phyloP scores from a whole-genome alignment of 2,113 vertebrate genomes.

The Triplophysa tibetana region DNA sequence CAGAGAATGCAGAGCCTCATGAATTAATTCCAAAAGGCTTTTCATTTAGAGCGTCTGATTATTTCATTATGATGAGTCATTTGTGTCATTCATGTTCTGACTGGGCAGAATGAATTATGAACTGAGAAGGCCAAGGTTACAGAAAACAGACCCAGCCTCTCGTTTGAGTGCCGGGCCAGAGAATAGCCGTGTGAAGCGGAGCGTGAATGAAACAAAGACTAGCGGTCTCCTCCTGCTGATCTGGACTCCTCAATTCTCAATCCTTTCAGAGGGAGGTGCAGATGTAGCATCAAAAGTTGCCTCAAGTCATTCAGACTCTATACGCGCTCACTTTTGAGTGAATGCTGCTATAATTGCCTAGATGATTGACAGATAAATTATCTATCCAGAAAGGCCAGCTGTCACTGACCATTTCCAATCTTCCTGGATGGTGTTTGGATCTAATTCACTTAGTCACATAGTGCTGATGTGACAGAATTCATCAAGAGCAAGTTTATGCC shows the following conservation, averaged over 20 bases:
- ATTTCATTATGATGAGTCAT: conserved; percentile 53
- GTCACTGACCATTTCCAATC: conserved; percentile 41
- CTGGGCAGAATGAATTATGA: conserved; percentile 46
- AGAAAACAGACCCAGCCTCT: not conserved
- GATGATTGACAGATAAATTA: conserved; percentile 44
- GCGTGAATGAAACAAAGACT: conserved; percentile 34
- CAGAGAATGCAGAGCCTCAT: conserved; percentile 11
- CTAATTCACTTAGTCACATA: conserved; percentile 43
- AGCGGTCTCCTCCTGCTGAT: not conserved
- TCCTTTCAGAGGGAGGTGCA: conserved; percentile 2
- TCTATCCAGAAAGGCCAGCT: conserved; percentile 40
- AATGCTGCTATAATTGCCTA: conserved; percentile 31
- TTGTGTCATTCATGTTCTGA: conserved; percentile 41
- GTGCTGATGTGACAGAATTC: conserved; percentile 37
- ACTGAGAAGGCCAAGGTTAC: conserved; percentile 23
- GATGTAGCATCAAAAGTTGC: not conserved
- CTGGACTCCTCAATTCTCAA: not conserved
- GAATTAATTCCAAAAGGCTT: conserved; percentile 51
- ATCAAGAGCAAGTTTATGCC: conserved; percentile 26
- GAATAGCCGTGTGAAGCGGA: not conserved
- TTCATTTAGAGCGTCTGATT: conserved; percentile 47
- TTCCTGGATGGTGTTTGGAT: conserved; percentile 31
- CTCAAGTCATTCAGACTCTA: not conserved
- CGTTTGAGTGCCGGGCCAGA: not conserved
- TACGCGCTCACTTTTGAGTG: not conserved